Percentiles rank a stretch among this genome's conserved stretches.
These are phyloP conservation scores for Willowsia nigromaculata DNA, from an alignment of 2,888 invertebrate genomes.

Conservation along the genomic window DNA sequence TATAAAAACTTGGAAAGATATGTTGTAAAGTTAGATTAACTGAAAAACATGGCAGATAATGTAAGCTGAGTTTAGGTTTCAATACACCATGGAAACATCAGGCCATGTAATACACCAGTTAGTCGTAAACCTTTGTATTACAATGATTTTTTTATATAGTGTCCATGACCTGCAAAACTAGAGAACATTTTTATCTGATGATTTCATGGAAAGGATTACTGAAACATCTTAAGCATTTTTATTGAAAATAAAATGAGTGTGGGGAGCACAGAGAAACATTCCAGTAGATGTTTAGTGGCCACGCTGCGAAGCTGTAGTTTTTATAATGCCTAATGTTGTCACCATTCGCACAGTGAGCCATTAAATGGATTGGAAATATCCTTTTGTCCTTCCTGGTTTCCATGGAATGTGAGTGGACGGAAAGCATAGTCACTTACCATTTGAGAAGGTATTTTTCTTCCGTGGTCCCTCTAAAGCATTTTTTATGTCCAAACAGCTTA, in stretches of 20 bases:
- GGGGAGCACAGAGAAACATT: background rate
- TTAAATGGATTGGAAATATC: slow-evolving; percentile 35
- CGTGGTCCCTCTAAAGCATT: background rate
- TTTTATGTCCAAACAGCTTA: background rate
- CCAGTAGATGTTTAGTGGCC: no score
- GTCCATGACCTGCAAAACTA: background rate
- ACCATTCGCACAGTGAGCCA: background rate
- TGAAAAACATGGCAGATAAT: no score
- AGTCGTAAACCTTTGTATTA: no score
- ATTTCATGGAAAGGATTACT: background rate
- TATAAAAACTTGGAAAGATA: no score
- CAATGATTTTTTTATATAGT: no score
- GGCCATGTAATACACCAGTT: no score
- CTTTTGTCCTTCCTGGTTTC: background rate
- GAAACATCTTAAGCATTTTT: background rate
- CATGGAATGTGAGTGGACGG: background rate
- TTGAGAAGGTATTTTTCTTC: background rate
- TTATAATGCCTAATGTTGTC: no score
- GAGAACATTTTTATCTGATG: slow-evolving; percentile 21
- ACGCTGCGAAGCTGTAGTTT: no score
- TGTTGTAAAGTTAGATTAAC: no score
- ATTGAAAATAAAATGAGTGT: background rate
- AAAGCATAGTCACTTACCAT: background rate
- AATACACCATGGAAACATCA: no score
- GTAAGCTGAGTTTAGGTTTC: no score